Base-by-base conservation (phyloP, 35 echinoderm and acorn worm species). In the Chiridota heheva region DNA sequence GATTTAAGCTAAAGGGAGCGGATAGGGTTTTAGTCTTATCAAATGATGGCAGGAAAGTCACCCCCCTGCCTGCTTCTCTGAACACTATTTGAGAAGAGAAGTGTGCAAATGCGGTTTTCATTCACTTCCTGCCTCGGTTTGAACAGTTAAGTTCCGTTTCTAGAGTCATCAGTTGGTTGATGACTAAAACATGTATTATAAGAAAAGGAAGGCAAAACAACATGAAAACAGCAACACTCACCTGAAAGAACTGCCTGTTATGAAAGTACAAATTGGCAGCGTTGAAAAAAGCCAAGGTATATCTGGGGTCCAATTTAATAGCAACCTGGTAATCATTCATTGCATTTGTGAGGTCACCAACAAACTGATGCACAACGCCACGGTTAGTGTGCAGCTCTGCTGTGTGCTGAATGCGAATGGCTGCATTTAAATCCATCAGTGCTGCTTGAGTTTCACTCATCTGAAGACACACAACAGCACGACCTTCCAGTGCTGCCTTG, bases 201-300 rank as follows among this genome's bases (percentile, higher is more conserved):
- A n/a, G n/a, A n/a, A n/a, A n/a, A n/a, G n/a, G n/a, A n/a, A n/a
- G n/a, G n/a, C n/a, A n/a, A n/a, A n/a, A n/a, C n/a, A n/a, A n/a
- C n/a, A n/a, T n/a, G n/a, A n/a, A n/a, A n/a, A n/a, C n/a, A n/a
- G n/a, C n/a, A 82, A 60, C 2, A 81, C 69, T 37, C 34, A 98
- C 95, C 89, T 98, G 95, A 42, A 81, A 72, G 53, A 98, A 98
- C 80, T 98, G 95, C 7, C 95, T 77, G n/a, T 91, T 98, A 27
- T 91, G 90, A 51, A 98, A 98, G 85, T 92, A 98, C 22, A 88
- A 56, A 57, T 98, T 98, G 20, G 95, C 95, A 30, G 95, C 89
- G 70, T 98, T 98, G 68, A 98, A 98, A 70, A 85, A 92, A 0
- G 89, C 95, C 56, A 98, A 51, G 4, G 95, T 70, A 71, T 88